These are phyloP conservation scores for Cathartes aura DNA, from an alignment of 2,113 vertebrate species.

Conservation along the genomic window DNA sequence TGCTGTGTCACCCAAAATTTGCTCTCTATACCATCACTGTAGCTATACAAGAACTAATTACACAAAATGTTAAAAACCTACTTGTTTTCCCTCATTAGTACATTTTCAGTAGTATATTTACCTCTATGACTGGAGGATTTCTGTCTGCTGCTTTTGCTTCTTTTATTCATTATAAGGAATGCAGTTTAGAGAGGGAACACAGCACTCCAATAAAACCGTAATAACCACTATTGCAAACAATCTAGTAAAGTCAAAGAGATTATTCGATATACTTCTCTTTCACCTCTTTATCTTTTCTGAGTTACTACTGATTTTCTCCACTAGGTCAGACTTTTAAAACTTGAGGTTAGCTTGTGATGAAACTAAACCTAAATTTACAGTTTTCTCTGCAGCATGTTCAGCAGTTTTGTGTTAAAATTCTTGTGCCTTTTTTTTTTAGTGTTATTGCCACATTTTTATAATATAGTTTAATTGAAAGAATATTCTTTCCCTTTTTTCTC, in stretches of 20 bases:
- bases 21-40: background rate
- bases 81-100: background rate
- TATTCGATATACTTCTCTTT: background rate
- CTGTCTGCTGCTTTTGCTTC: background rate
- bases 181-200: background rate
- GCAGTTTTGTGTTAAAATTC: background rate
- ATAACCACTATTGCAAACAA: background rate
- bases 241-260: background rate
- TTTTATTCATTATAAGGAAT: background rate
- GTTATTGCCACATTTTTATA: background rate
- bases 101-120: background rate
- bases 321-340: background rate
- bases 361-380: background rate
- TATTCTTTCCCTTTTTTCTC: background rate
- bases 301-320: background rate
- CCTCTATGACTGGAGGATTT: background rate
- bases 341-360: background rate
- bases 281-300: background rate
- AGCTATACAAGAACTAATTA: background rate
- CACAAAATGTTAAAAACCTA: background rate
- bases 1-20: background rate
- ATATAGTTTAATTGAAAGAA: background rate
- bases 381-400: background rate
- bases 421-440: background rate
- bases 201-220: background rate